Conservation (phyloP, 30 jellyfish, hydroid and myxozoan genomes). For the Aurelia coerulea region DNA sequence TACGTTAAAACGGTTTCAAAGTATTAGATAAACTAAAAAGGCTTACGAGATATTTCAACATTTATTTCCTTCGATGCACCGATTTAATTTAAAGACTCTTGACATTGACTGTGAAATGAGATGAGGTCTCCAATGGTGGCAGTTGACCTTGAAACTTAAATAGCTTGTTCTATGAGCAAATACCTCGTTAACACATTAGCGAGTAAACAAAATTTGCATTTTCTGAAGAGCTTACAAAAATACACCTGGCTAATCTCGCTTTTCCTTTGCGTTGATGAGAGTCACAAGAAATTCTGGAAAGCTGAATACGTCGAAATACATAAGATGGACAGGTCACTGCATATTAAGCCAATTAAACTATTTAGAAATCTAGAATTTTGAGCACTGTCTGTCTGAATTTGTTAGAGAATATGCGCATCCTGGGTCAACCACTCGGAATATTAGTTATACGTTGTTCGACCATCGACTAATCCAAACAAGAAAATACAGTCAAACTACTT, state of each 20-base stretch:
- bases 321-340: constrained; percentile 73
- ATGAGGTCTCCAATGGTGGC: not conserved
- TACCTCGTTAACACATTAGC: constrained; percentile 17
- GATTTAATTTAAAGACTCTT: too few relatives aligned
- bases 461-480: constrained; percentile 50
- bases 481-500: constrained; percentile 56
- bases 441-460: constrained; percentile 19
- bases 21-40: not conserved
- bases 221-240: constrained; percentile 31
- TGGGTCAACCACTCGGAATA: constrained; percentile 56
- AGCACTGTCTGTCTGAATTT: constrained; percentile 59
- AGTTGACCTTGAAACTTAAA: constrained; percentile 35
- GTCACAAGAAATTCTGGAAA: not conserved
- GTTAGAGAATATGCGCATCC: constrained; percentile 21
- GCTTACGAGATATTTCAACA: too few relatives aligned
- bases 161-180: constrained; percentile 9
- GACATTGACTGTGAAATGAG: not conserved
- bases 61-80: too few relatives aligned
- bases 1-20: not conserved
- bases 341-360: constrained; percentile 56
- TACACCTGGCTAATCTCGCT: constrained; percentile 32
- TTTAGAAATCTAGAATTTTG: constrained; percentile 29
- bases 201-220: constrained; percentile 13
- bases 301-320: constrained; percentile 14
- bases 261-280: constrained; percentile 23